phyloP scores from a whole-genome alignment of 2,888 invertebrate species.

The Xylocampa areola region DNA sequence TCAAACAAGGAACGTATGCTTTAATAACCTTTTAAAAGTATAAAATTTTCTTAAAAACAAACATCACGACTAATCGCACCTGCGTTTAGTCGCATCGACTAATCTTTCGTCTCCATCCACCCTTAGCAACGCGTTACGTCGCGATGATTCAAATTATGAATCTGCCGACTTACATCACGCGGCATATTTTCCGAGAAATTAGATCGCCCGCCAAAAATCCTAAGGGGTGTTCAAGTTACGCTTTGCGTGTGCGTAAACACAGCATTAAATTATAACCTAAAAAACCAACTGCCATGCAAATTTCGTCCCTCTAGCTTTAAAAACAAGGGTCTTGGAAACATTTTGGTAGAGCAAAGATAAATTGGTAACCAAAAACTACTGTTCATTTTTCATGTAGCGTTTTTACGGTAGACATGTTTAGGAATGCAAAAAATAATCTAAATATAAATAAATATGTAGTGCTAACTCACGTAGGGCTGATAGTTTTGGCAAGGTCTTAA shows the following conservation, averaged over 20 bases:
- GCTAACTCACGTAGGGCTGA: constrained; percentile 42
- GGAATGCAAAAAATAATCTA: constrained; percentile 64
- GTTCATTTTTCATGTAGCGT: constrained; percentile 73
- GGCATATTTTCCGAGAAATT: constrained; percentile 83
- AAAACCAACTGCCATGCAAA: neutral
- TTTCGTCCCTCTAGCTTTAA: constrained; percentile 17
- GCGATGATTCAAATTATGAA: constrained; percentile 80
- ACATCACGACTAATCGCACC: constrained; percentile 1
- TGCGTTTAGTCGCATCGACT: constrained; percentile 13
- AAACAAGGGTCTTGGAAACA: neutral
- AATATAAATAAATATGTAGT: constrained; percentile 55
- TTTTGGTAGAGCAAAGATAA: constrained; percentile 8
- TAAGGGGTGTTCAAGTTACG: constrained; percentile 65
- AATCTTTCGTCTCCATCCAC: constrained; percentile 37
- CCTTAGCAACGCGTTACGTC: constrained; percentile 58
- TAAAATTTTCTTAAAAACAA: neutral
- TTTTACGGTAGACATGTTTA: constrained; percentile 66
- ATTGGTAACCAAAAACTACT: constrained; percentile 60
- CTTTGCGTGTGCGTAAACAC: constrained; percentile 64
- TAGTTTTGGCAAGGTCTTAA: constrained; percentile 20
- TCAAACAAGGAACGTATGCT: too few species aligned
- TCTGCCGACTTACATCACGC: constrained; percentile 82
- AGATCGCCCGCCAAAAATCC: constrained; percentile 71
- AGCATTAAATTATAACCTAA: constrained; percentile 33
- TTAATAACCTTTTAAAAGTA: too few species aligned